These are phyloP conservation scores for Sycophila sp. DNA, from an alignment of 1,140 invertebrate genomes.

Conservation along the genomic window DNA sequence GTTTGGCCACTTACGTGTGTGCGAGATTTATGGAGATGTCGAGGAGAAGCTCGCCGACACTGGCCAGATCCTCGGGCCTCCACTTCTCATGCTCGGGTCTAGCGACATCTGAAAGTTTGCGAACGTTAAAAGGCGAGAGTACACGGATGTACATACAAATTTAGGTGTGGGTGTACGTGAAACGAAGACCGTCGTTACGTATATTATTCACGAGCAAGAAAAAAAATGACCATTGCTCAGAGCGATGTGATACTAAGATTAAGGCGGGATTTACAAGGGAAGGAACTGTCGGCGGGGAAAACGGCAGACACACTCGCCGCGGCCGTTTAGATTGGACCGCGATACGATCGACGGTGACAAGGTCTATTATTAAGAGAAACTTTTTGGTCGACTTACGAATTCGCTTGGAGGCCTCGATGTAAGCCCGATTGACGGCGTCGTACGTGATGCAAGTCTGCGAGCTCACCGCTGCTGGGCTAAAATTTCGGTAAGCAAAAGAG, in stretches of 20 bases:
- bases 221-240: background rate
- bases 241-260: background rate
- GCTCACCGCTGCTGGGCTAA: slow-evolving; percentile 72
- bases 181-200: background rate
- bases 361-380: slow-evolving; percentile 2
- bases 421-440: slow-evolving; percentile 89
- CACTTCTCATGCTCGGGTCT: slow-evolving; percentile 75
- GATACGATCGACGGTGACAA: background rate
- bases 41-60: slow-evolving; percentile 84
- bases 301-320: background rate
- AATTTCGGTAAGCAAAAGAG: slow-evolving; percentile 57
- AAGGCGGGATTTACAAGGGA: background rate
- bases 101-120: slow-evolving; percentile 73
- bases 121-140: background rate
- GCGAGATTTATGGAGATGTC: slow-evolving; percentile 87
- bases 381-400: slow-evolving; percentile 71
- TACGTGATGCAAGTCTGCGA: slow-evolving; percentile 89
- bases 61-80: slow-evolving; percentile 83
- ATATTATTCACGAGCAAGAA: rapidly evolving
- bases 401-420: slow-evolving; percentile 85
- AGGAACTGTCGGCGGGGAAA: background rate
- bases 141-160: background rate
- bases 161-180: background rate
- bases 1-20: slow-evolving; percentile 85
- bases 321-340: background rate